These are phyloP conservation scores for Osedax fenrisi DNA, from an alignment of 2,888 invertebrate genomes.

Conservation along the genomic window DNA sequence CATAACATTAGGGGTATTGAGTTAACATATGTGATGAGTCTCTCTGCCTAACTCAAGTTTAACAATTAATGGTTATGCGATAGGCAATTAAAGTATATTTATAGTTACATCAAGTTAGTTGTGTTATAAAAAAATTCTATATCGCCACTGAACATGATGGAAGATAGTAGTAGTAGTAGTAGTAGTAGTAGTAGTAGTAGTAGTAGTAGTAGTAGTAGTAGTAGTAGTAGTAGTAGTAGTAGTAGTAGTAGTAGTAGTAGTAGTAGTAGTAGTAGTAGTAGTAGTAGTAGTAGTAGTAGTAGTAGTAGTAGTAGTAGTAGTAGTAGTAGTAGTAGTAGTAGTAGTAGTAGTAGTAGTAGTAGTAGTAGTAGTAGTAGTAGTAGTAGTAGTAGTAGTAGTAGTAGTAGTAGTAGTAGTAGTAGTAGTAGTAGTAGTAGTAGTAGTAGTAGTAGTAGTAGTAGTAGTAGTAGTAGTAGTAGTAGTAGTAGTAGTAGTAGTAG, in stretches of 20 bases:
- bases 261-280: constrained; percentile 18
- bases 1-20: no score
- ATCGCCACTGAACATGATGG: no score
- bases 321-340: constrained; percentile 18
- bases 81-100: no score
- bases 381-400: no score
- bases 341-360: constrained; percentile 11
- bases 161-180: constrained; percentile 17
- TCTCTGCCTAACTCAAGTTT: no score
- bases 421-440: neutral
- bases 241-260: constrained; percentile 21
- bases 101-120: no score
- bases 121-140: no score
- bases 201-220: constrained; percentile 20
- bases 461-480: constrained; percentile 20
- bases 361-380: neutral
- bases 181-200: constrained; percentile 22
- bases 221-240: constrained; percentile 21
- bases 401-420: no score
- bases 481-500: neutral
- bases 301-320: constrained; percentile 17
- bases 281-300: constrained; percentile 20
- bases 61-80: no score
- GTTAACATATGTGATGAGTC: no score
- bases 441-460: constrained; percentile 17